Conservation (phyloP, 1,140 invertebrate species). For the Thaumetopoea pityocampa region DNA sequence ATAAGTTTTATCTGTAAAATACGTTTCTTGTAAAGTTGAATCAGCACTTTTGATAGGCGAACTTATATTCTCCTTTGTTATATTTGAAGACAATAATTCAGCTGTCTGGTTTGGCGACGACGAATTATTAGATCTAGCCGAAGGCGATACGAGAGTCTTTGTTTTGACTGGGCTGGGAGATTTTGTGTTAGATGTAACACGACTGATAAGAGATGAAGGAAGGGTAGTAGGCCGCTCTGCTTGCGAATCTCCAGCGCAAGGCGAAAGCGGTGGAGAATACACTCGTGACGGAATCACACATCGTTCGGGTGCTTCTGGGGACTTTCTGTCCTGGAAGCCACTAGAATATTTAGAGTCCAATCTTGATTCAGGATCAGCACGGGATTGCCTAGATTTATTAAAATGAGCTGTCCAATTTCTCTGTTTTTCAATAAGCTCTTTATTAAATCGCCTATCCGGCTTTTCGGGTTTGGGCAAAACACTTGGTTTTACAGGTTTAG, state of each 20-base stretch:
- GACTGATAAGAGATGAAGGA: constrained; percentile 52
- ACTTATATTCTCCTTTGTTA: constrained; percentile 38
- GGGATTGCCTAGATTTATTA: constrained; percentile 81
- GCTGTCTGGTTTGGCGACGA: constrained; percentile 32
- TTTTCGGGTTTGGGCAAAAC: constrained; percentile 83
- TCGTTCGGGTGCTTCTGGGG: constrained; percentile 52
- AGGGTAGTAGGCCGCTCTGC: constrained; percentile 57
- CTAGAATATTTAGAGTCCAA: constrained; percentile 40
- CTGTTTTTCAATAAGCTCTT: constrained; percentile 92
- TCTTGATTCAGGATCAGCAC: constrained; percentile 77
- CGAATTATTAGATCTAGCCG: constrained; percentile 48
- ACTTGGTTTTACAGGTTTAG: constrained; percentile 72
- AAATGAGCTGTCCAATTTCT: constrained; percentile 95
- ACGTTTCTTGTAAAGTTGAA: constrained; percentile 18
- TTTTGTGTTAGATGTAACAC: constrained; percentile 51
- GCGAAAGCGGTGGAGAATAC: constrained; percentile 63
- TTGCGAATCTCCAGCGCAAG: constrained; percentile 53
- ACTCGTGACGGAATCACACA: constrained; percentile 61
- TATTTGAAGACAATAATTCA: constrained; percentile 30
- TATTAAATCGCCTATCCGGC: constrained; percentile 88
- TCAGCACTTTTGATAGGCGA: constrained; percentile 31
- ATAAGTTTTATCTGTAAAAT: constrained; percentile 30
- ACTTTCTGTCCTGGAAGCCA: constrained; percentile 50
- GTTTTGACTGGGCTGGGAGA: constrained; percentile 67
- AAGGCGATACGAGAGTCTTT: constrained; percentile 46